phyloP scores from a whole-genome alignment of 2,113 vertebrate genomes.

The Nothobranchius furzeri region DNA sequence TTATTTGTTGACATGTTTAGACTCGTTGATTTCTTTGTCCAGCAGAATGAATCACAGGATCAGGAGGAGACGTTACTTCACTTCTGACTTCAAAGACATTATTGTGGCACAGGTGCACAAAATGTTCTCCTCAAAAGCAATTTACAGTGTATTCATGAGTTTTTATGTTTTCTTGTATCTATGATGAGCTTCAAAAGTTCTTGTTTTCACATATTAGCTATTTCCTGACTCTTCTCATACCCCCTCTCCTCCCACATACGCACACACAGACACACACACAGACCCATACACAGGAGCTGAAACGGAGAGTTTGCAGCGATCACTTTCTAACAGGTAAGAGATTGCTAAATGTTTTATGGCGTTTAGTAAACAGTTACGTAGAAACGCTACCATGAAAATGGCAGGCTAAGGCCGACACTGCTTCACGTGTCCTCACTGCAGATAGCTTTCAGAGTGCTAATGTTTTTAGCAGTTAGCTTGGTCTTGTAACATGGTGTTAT shows the following conservation, averaged over 20 bases:
- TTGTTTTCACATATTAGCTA: conserved; percentile 12
- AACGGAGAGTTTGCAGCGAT: too few species aligned
- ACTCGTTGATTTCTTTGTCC: conserved; percentile 22
- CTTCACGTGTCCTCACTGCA: too few species aligned
- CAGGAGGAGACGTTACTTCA: conserved; percentile 46
- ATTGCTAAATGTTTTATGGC: too few species aligned
- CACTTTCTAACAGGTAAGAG: too few species aligned
- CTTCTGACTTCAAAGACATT: conserved; percentile 60
- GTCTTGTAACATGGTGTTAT: too few species aligned
- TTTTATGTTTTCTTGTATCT: conserved; percentile 17
- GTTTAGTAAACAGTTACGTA: too few species aligned
- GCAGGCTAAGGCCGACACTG: too few species aligned
- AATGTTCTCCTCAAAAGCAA: conserved; percentile 25
- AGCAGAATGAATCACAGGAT: conserved; percentile 51
- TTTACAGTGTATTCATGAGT: conserved; percentile 41
- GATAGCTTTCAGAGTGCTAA: too few species aligned
- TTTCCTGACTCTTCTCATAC: conserved; percentile 3
- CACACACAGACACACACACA: conserved; percentile 7
- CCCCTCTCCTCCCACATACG: not conserved
- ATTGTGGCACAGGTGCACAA: conserved; percentile 15
- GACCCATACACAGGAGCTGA: not conserved
- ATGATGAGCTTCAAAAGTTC: conserved; percentile 40
- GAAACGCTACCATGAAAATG: too few species aligned
- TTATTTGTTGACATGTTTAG: conserved; percentile 42
- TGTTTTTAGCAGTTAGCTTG: too few species aligned